Evolutionary conservation across 2,888 invertebrate species (phyloP).

Genomic region (Parnassius mnemosyne): DNA sequence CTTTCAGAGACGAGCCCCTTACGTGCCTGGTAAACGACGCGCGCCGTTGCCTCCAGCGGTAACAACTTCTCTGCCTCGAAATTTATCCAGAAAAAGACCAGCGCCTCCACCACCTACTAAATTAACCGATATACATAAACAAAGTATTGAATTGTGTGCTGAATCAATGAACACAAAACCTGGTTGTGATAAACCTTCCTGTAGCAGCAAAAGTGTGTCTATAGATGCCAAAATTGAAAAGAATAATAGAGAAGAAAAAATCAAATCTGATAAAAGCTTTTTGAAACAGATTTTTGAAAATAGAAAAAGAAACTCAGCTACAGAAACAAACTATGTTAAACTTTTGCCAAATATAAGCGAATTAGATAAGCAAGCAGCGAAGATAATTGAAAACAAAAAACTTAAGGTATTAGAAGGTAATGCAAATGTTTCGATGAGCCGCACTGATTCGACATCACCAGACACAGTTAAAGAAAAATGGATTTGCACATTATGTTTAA

Average conservation of each 20-base stretch:
- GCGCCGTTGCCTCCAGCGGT: slow-evolving; percentile 85
- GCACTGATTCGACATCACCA: background rate
- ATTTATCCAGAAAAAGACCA: slow-evolving; percentile 66
- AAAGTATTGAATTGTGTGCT: slow-evolving; percentile 31
- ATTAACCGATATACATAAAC: slow-evolving; percentile 37
- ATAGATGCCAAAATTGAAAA: slow-evolving; percentile 51
- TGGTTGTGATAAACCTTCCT: slow-evolving; percentile 26
- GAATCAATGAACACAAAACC: slow-evolving; percentile 45
- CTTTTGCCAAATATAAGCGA: slow-evolving; percentile 88
- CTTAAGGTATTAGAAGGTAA: slow-evolving; percentile 14
- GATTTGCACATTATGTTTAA: slow-evolving; percentile 64
- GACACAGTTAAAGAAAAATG: slow-evolving; percentile 42
- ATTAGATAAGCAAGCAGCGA: slow-evolving; percentile 88
- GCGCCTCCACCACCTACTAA: slow-evolving; percentile 79
- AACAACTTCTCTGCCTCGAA: slow-evolving; percentile 54
- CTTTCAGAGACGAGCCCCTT: slow-evolving; percentile 80
- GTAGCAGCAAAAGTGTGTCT: slow-evolving; percentile 31
- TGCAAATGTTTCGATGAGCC: slow-evolving; percentile 17
- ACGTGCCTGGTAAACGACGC: slow-evolving; percentile 88
- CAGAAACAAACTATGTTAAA: slow-evolving; percentile 69
- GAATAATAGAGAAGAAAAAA: slow-evolving; percentile 51
- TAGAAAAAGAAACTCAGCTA: slow-evolving; percentile 61
- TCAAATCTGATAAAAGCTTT: slow-evolving; percentile 75
- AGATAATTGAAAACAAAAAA: slow-evolving; percentile 81
- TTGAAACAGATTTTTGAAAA: slow-evolving; percentile 75